Base-by-base conservation (phyloP, 2,888 invertebrate genomes). In the Ectemnius lituratus region DNA sequence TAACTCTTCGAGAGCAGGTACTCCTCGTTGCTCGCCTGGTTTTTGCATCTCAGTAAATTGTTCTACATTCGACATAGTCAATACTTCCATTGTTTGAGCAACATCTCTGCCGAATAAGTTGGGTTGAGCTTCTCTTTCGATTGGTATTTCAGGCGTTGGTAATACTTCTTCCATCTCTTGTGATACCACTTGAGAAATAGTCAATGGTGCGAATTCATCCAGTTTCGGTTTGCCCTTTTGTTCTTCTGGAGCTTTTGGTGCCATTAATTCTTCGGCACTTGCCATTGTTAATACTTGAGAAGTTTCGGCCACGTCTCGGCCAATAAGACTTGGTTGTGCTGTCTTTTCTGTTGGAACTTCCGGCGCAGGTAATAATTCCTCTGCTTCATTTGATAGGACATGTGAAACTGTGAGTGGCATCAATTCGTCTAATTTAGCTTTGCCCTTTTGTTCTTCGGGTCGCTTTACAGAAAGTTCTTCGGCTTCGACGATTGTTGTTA, bases 31-130 rank as follows among this genome's bases (percentile, higher is more conserved):
- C 62, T 83, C 85, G 76, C 87, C 86, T 0, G 86, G 86, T 28
- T 78, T 73, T 56, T 84, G 77, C 8, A 79, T 74, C 59, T 83
- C 64, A 4, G 74, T 27, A 4, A 91, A 79, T 73, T 90, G 89
- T 64, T 88, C 89, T 1, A 83, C 70, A 60, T 83, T 84, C 45
- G 78, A 72, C 45, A 87, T 75, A 3, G 87, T 82, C 61, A 86
- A 23, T 1, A 88, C 73, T 69, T 89, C 84, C 37, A 73, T 76
- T 4, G 82, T 87, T 70, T 88, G 79, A 20, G 89, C 87, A n/a
- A 87, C 83, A 75, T 88, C 87, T 74, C 91, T 89, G 11, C 89
- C 87, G 49, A 88, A 84, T n/a, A 92, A 79, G 71, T 86, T 85
- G 0, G 87, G 79, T 45, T 84, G 78, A 1, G 92, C 92, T 68